Percentiles rank a stretch among this genome's conserved stretches.
These are phyloP conservation scores for Metacarcinus magister DNA, from an alignment of 2,888 invertebrate genomes.

Conservation along the genomic window DNA sequence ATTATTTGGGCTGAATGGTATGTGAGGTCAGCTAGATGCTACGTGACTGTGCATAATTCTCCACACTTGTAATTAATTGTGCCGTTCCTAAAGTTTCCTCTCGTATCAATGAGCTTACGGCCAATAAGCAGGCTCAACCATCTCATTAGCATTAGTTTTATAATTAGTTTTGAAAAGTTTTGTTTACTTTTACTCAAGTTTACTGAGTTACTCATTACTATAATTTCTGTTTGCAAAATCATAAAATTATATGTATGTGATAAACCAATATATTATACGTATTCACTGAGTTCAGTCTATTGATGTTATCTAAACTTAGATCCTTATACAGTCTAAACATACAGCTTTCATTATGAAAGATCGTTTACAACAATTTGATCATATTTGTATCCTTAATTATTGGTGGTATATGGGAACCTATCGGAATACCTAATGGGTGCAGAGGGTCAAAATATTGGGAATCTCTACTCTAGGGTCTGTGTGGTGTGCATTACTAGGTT, in stretches of 20 bases:
- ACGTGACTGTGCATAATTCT: no score
- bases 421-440: no score
- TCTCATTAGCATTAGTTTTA: slow-evolving; percentile 56
- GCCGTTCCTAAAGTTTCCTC: slow-evolving; percentile 55
- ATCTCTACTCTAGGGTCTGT: no score
- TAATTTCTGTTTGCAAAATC: neutral
- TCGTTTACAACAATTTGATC: neutral
- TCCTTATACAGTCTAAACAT: slow-evolving; percentile 51
- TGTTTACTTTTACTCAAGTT: slow-evolving; percentile 55
- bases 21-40: no score
- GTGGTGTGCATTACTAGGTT: no score
- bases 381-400: no score
- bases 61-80: no score
- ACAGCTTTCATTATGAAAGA: slow-evolving; percentile 58
- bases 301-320: slow-evolving; percentile 51
- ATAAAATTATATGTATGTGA: slow-evolving; percentile 61
- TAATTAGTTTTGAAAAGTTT: slow-evolving; percentile 52
- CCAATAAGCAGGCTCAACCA: slow-evolving; percentile 45
- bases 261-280: slow-evolving; percentile 41
- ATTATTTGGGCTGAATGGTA: no score
- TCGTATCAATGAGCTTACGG: slow-evolving; percentile 60
- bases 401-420: no score
- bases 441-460: no score
- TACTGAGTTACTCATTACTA: neutral
- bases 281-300: slow-evolving; percentile 51